Evolutionary conservation across 1,140 invertebrate species (phyloP).

Genomic region (Leptinotarsa undecemlineata): DNA sequence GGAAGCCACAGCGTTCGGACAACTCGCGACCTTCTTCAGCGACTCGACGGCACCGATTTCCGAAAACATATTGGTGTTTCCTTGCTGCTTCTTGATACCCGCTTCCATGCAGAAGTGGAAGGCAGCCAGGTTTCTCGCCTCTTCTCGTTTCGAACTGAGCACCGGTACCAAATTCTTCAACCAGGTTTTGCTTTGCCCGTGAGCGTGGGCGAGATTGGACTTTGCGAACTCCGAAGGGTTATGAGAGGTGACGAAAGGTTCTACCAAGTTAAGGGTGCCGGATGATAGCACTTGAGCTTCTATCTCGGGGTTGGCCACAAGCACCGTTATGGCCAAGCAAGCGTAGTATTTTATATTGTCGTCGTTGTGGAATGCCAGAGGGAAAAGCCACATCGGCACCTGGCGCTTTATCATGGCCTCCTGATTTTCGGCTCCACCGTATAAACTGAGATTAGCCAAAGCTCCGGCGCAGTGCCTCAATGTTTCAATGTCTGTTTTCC

Average conservation of each 20-base stretch:
- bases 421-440: constrained; percentile 96
- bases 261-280: constrained; percentile 92
- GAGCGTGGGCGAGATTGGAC: constrained; percentile 88
- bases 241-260: constrained; percentile 93
- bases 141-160: constrained; percentile 92
- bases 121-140: constrained; percentile 93
- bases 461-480: constrained; percentile 94
- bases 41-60: constrained; percentile 96
- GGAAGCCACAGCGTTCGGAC: constrained; percentile 95
- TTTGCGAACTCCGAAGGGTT: constrained; percentile 94
- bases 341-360: constrained; percentile 98
- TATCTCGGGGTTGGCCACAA: constrained; percentile 98
- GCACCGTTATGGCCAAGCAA: constrained; percentile 93
- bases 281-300: constrained; percentile 95
- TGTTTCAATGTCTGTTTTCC: constrained; percentile 90
- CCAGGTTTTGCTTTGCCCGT: constrained; percentile 97
- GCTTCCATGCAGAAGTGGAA: constrained; percentile 99
- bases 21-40: constrained; percentile 94
- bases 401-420: constrained; percentile 96
- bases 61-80: constrained; percentile 90
- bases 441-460: constrained; percentile 93
- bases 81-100: constrained; percentile 95
- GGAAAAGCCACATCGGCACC: constrained; percentile 98
- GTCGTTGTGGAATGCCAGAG: constrained; percentile 93
- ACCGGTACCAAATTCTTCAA: constrained; percentile 90